A percentile compares a stretch with the other conserved stretches of the same genome.
Evolutionary conservation across 2,888 invertebrate genomes (phyloP).

Genomic region (Andrena flavipes): DNA sequence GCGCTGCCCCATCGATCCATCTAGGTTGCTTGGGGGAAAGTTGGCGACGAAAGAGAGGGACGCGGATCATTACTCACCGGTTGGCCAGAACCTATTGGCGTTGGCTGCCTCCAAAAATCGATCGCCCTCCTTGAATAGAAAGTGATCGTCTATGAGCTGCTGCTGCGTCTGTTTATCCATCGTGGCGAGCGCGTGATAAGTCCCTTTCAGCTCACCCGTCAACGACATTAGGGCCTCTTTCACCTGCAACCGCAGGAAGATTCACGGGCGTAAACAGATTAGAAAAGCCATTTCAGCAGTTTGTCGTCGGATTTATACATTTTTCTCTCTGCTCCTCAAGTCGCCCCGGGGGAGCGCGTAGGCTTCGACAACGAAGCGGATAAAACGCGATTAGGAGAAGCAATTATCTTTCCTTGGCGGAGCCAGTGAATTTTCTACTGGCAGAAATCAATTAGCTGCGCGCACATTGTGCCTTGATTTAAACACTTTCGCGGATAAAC

Average conservation of each 20-base stretch:
- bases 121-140: conserved; percentile 89
- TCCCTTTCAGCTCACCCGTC: conserved; percentile 87
- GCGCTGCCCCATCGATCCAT: conserved; percentile 23
- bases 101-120: conserved; percentile 86
- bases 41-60: not conserved
- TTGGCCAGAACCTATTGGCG: conserved; percentile 89
- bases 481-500: conserved; percentile 6
- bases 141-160: conserved; percentile 88
- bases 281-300: conserved; percentile 21
- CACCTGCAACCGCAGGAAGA: conserved; percentile 40
- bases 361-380: conserved; percentile 11
- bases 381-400: conserved; percentile 38
- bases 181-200: conserved; percentile 87
- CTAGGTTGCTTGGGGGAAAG: conserved; percentile 17
- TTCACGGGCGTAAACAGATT: conserved; percentile 37
- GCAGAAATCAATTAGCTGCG: conserved; percentile 37
- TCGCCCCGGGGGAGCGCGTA: not conserved
- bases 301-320: conserved; percentile 5
- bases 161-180: conserved; percentile 87
- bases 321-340: not conserved
- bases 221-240: conserved; percentile 82
- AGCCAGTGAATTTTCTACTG: not conserved
- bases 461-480: conserved; percentile 23
- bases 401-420: conserved; percentile 26
- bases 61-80: conserved; percentile 82